Evolutionary conservation across 2,888 invertebrate genomes (phyloP).

Genomic region (Drosophila testacea): DNA sequence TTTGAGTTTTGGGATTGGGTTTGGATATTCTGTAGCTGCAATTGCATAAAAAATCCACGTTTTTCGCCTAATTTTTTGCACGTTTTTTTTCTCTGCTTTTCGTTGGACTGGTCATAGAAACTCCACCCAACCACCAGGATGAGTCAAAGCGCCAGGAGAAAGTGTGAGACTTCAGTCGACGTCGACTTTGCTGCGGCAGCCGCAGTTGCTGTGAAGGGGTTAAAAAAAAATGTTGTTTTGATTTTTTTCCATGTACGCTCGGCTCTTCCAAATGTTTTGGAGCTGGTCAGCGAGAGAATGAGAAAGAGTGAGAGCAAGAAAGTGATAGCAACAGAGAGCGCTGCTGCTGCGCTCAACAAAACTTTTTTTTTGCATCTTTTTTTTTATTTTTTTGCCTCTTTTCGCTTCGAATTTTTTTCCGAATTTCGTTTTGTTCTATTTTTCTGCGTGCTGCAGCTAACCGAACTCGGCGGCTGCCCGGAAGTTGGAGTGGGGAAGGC

Average conservation of each 20-base stretch:
- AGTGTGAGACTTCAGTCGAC: slow-evolving; percentile 54
- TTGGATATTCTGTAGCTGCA: slow-evolving; percentile 58
- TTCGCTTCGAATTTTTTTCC: slow-evolving; percentile 49
- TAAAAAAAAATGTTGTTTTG: slow-evolving; percentile 79
- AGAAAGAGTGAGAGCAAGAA: slow-evolving; percentile 24
- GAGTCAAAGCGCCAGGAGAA: slow-evolving; percentile 38
- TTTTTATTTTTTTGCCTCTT: slow-evolving; percentile 35
- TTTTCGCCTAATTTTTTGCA: slow-evolving; percentile 80
- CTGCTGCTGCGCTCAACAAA: slow-evolving; percentile 70
- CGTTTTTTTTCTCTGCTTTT: slow-evolving; percentile 46
- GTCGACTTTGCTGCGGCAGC: slow-evolving; percentile 19
- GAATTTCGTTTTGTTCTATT: slow-evolving; percentile 66
- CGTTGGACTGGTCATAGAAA: slow-evolving; percentile 68
- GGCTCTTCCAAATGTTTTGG: slow-evolving; percentile 68
- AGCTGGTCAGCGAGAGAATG: slow-evolving; percentile 38
- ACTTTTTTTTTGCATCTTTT: slow-evolving; percentile 50
- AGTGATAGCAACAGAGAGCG: slow-evolving; percentile 33
- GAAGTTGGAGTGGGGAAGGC: slow-evolving; percentile 61
- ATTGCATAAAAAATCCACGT: slow-evolving; percentile 77
- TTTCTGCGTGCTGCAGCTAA: slow-evolving; percentile 76
- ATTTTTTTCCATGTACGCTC: slow-evolving; percentile 67
- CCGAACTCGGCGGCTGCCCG: slow-evolving; percentile 50
- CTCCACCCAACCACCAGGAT: slow-evolving; percentile 52
- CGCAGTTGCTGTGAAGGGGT: slow-evolving; percentile 71
- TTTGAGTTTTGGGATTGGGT: slow-evolving; percentile 14